Evolutionary conservation across 2,888 invertebrate genomes (phyloP).

Genomic region (Drosophila tanythrix): DNA sequence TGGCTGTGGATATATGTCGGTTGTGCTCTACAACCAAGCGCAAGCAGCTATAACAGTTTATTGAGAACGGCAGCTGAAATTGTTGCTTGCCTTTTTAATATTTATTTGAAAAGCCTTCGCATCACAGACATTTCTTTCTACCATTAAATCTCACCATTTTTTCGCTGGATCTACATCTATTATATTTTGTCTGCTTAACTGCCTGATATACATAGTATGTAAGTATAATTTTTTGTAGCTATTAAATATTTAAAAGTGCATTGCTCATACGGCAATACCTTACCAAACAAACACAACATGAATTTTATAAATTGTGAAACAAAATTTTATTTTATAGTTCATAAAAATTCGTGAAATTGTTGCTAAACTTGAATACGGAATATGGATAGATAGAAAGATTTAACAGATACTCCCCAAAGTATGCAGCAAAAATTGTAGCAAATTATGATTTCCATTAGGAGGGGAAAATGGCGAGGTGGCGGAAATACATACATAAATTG

Average conservation of each 20-base stretch:
- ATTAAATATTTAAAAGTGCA: neutral
- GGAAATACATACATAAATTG: neutral
- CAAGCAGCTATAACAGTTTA: constrained; percentile 27
- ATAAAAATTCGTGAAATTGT: neutral
- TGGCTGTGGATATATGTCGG: neutral
- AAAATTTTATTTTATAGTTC: neutral
- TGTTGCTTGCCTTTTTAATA: constrained; percentile 21
- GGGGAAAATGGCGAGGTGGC: neutral
- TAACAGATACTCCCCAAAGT: neutral
- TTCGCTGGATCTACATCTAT: neutral
- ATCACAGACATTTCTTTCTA: neutral
- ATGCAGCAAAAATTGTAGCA: constrained; percentile 22
- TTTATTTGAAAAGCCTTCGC: constrained; percentile 4
- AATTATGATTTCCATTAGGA: constrained; percentile 5
- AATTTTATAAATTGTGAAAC: neutral
- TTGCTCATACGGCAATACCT: neutral
- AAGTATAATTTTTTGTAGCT: neutral
- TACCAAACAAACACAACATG: neutral
- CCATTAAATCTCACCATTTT: neutral
- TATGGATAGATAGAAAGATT: neutral
- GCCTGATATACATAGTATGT: neutral
- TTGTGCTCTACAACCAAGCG: constrained; percentile 20
- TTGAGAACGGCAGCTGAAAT: constrained; percentile 21
- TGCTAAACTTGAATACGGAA: neutral
- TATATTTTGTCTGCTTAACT: neutral